Evolutionary conservation across 2,113 vertebrate genomes (phyloP).

Genomic region (Puffinus mauretanicus): DNA sequence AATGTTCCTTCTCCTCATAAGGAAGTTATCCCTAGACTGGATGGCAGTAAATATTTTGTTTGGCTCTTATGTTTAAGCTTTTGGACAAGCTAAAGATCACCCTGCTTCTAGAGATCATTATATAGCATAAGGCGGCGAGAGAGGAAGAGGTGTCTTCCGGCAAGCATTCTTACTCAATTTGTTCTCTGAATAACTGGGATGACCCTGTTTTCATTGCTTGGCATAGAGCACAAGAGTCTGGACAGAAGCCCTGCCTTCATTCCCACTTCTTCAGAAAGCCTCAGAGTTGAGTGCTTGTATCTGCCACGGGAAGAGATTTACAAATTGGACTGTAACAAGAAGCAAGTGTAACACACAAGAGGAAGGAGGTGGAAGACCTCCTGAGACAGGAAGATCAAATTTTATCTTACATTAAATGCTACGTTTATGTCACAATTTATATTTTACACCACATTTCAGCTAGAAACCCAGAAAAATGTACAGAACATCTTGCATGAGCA

Average conservation of each 20-base stretch:
- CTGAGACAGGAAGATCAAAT: not conserved
- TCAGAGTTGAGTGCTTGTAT: not conserved
- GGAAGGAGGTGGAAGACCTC: not conserved
- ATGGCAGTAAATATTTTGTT: constrained; percentile 37
- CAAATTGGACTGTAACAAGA: not conserved
- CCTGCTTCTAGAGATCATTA: not conserved
- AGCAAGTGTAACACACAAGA: not conserved
- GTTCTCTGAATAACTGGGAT: not conserved
- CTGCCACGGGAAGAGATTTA: not conserved
- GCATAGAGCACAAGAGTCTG: not conserved
- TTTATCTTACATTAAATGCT: not conserved
- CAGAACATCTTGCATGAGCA: not conserved
- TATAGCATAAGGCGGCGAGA: not conserved
- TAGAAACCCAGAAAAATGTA: not conserved
- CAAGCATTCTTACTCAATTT: not conserved
- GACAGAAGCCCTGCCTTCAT: not conserved
- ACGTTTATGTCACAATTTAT: not conserved
- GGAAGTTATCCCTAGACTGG: not conserved
- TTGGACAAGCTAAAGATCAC: not conserved
- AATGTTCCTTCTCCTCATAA: constrained; percentile 40
- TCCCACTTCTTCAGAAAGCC: not conserved
- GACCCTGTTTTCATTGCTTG: not conserved
- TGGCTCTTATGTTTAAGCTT: not conserved
- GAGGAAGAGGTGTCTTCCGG: not conserved
- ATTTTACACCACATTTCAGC: not conserved